Evolutionary conservation across 2,888 invertebrate species (phyloP).

Genomic region (Aleiodes testaceus): DNA sequence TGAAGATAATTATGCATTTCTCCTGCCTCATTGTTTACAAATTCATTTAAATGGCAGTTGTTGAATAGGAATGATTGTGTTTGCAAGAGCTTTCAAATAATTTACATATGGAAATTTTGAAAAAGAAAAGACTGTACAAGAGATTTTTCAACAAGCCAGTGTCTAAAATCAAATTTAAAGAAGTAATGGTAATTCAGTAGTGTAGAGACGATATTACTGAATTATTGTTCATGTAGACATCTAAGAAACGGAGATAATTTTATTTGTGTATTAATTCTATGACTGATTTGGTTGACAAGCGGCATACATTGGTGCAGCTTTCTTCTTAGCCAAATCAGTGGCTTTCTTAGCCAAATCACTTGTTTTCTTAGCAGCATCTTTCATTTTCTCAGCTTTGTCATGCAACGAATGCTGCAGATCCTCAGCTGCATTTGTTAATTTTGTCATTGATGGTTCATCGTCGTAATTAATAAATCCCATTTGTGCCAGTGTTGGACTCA

Average conservation of each 20-base stretch:
- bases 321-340: constrained; percentile 83
- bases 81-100: background rate
- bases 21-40: background rate
- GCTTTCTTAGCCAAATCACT: constrained; percentile 88
- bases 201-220: background rate
- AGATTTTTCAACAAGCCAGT: too few species aligned
- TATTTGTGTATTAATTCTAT: constrained; percentile 51
- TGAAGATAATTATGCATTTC: too few species aligned
- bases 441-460: constrained; percentile 60
- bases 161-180: too few species aligned
- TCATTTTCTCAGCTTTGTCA: constrained; percentile 77
- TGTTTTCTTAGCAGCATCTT: constrained; percentile 86
- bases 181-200: too few species aligned
- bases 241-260: background rate
- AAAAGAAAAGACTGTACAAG: too few species aligned
- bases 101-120: too few species aligned
- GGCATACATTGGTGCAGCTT: constrained; percentile 73
- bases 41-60: constrained; percentile 6
- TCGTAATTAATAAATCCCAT: constrained; percentile 58
- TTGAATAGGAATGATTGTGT: constrained; percentile 3
- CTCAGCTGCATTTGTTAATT: constrained; percentile 65
- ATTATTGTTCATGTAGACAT: background rate
- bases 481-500: constrained; percentile 65
- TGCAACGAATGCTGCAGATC: constrained; percentile 67
- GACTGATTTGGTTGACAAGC: constrained; percentile 68